phyloP scores from a whole-genome alignment of 2,113 vertebrate genomes.

The Gnathonemus longibarbis region DNA sequence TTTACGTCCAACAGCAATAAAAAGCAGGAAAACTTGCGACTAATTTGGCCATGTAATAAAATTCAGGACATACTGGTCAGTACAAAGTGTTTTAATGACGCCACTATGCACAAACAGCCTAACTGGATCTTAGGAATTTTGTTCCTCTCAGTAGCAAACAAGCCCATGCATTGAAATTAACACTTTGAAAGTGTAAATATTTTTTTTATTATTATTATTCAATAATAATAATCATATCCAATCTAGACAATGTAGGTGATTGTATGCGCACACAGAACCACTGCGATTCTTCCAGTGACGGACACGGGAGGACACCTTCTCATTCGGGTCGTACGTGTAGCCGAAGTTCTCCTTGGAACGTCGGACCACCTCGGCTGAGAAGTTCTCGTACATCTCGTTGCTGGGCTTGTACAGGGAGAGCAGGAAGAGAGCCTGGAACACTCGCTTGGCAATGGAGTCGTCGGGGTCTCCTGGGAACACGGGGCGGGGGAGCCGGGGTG shows the following conservation, averaged over 20 bases:
- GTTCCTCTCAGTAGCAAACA: not conserved
- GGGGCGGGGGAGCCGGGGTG: not conserved
- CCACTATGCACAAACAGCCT: not conserved
- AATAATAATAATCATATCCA: not conserved
- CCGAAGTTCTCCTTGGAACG: slow-evolving; percentile 34
- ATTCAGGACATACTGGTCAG: not conserved
- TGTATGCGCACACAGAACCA: not conserved
- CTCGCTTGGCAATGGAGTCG: slow-evolving; percentile 31
- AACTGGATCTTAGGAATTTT: not conserved
- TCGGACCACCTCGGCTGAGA: slow-evolving; percentile 33
- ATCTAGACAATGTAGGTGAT: not conserved
- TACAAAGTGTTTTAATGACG: not conserved
- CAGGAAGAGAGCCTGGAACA: slow-evolving; percentile 35
- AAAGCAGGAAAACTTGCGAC: not conserved
- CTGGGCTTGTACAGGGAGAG: slow-evolving; percentile 40
- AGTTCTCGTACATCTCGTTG: slow-evolving; percentile 32
- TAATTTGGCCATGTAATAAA: not conserved
- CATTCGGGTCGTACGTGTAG: slow-evolving; percentile 26
- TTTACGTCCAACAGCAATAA: not conserved
- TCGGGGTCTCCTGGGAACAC: slow-evolving; percentile 28
- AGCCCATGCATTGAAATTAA: not conserved
- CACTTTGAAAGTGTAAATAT: not conserved
- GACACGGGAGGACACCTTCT: slow-evolving; percentile 21
- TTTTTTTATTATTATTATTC: not conserved
- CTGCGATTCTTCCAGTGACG: not conserved